Conservation (phyloP, 2,113 vertebrate species). For the Bambusicola thoracicus region DNA sequence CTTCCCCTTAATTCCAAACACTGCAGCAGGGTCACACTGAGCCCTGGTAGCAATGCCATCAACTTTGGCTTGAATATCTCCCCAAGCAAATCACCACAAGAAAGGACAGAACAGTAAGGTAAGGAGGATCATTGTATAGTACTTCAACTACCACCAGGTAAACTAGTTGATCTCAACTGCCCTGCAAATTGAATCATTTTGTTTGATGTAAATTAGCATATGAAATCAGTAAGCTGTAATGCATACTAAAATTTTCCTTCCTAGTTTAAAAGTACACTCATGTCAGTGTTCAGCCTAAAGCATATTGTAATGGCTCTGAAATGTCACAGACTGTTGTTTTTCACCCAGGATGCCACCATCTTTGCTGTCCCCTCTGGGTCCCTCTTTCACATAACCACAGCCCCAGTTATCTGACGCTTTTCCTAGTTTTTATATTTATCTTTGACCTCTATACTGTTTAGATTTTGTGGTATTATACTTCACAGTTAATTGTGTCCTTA, state of each 20-base stretch:
- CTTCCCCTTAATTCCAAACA: neutral
- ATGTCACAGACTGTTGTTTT: conserved; percentile 44
- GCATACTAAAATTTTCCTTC: conserved; percentile 29
- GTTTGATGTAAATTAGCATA: conserved; percentile 44
- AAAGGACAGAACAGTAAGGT: neutral
- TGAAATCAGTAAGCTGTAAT: conserved; percentile 63
- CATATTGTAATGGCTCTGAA: conserved; percentile 62
- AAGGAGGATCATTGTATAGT: neutral
- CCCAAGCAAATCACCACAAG: neutral
- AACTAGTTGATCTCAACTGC: conserved; percentile 36
- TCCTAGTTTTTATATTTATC: neutral
- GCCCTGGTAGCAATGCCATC: neutral
- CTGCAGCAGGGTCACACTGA: neutral
- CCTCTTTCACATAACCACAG: conserved; percentile 22
- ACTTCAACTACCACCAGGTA: neutral
- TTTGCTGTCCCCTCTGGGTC: conserved; percentile 18
- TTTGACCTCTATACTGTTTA: neutral
- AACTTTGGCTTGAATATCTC: neutral
- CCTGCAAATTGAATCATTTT: conserved; percentile 41
- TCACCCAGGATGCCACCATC: conserved; percentile 47
- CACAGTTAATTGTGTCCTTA: neutral
- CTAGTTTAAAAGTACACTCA: conserved; percentile 30
- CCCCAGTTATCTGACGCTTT: conserved; percentile 32
- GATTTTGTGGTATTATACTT: neutral
- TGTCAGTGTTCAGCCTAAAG: conserved; percentile 23